These are phyloP conservation scores for Cacatua alba DNA, from an alignment of 2,113 vertebrate species.

Conservation along the genomic window DNA sequence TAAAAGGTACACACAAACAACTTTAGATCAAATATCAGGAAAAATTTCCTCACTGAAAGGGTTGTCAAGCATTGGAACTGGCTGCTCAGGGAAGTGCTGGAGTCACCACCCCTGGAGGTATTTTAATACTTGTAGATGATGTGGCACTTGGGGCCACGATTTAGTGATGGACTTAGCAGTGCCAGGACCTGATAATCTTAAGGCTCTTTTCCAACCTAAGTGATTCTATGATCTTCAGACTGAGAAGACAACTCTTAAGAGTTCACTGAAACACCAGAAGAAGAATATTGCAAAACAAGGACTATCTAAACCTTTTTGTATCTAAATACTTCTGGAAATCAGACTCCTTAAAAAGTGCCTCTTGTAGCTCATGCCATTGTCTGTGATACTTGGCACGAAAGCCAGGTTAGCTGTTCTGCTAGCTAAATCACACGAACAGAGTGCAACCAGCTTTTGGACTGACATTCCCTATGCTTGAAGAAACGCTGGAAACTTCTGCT, in stretches of 20 bases:
- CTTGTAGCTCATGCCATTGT: not conserved
- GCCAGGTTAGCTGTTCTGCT: not conserved
- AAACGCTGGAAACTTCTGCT: not conserved
- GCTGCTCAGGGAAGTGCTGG: not conserved
- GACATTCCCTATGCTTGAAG: not conserved
- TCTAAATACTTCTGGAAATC: not conserved
- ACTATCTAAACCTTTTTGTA: not conserved
- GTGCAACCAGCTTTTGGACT: not conserved
- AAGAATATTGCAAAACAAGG: not conserved
- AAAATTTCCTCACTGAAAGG: not conserved
- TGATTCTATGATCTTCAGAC: fast-evolving
- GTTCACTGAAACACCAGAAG: not conserved
- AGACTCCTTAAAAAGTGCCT: not conserved
- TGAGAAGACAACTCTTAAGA: not conserved
- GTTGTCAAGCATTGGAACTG: not conserved
- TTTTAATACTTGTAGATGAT: not conserved
- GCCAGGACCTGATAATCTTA: not conserved
- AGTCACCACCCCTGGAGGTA: not conserved
- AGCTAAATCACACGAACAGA: no score
- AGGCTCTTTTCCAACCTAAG: not conserved
- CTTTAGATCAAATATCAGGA: not conserved
- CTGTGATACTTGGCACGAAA: not conserved
- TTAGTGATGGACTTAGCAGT: not conserved
- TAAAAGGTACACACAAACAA: not conserved
- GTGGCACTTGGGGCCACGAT: not conserved